phyloP scores from a whole-genome alignment of 2,888 invertebrate species.

The Halocaridina rubra region DNA sequence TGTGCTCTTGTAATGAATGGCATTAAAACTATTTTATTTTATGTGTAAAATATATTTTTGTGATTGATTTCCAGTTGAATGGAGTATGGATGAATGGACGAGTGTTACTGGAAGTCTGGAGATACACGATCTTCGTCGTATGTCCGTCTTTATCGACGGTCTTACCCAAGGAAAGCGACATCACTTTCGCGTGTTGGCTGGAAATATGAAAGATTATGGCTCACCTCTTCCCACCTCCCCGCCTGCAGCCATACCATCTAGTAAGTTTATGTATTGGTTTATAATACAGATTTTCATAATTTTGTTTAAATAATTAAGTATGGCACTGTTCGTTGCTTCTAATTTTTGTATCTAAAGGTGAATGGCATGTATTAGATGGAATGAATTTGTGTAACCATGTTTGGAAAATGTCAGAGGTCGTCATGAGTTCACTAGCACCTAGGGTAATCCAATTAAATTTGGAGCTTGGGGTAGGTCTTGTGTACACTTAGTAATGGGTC shows the following conservation, averaged over 20 bases:
- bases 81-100: constrained; percentile 59
- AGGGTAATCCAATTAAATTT: no score
- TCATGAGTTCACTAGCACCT: not conserved
- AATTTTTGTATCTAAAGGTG: no score
- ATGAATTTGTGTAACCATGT: no score
- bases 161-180: constrained; percentile 87
- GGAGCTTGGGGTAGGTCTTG: no score
- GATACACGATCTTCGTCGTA: constrained; percentile 76
- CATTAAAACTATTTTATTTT: no score
- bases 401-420: not conserved
- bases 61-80: constrained; percentile 40
- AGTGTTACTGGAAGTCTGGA: constrained; percentile 83
- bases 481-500: no score
- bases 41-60: constrained; percentile 36
- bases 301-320: not conserved
- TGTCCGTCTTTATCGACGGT: constrained; percentile 76
- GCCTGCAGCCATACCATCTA: constrained; percentile 87
- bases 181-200: constrained; percentile 90
- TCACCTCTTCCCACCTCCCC: constrained; percentile 82
- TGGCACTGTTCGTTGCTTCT: not conserved
- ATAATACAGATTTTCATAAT: not conserved
- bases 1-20: no score
- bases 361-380: no score
- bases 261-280: constrained; percentile 74
- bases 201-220: constrained; percentile 93